A percentile compares a stretch with the other conserved stretches of the same genome.
Evolutionary conservation across 92 coral and sea anemone genomes (phyloP).

Genomic region (Phenganax marumi): DNA sequence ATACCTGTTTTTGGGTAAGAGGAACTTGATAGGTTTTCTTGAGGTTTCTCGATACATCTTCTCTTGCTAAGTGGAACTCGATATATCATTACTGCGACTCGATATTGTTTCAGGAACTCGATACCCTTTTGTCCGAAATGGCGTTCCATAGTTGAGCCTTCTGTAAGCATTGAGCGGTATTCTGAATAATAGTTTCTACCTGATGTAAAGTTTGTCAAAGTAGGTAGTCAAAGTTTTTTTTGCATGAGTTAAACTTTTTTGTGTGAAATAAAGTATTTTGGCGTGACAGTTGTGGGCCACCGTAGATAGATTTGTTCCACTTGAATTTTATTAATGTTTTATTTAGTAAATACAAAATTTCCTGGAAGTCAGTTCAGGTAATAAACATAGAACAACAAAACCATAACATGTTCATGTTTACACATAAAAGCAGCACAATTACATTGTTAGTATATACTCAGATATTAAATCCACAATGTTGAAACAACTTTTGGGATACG

Average conservation of each 20-base stretch:
- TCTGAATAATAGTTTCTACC: no score
- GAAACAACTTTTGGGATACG: background rate
- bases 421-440: background rate
- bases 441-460: conserved; percentile 2
- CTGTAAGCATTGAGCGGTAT: no score
- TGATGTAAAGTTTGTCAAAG: no score
- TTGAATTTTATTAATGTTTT: background rate
- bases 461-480: conserved; percentile 14
- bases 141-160: conserved; percentile 38
- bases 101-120: conserved; percentile 6
- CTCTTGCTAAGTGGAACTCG: background rate
- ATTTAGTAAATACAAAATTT: conserved; percentile 5
- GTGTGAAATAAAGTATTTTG: no score
- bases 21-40: background rate
- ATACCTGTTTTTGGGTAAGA: background rate
- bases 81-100: background rate
- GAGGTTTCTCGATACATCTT: no score
- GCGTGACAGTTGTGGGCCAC: no score
- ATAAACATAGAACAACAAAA: background rate
- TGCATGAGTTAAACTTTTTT: no score
- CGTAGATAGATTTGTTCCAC: conserved; percentile 5
- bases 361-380: conserved; percentile 3
- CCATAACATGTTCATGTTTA: background rate
- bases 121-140: conserved; percentile 18
- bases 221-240: no score